These are phyloP conservation scores for Rhadinocentrus ornatus DNA, from an alignment of 2,797 vertebrate genomes.

Conservation along the genomic window DNA sequence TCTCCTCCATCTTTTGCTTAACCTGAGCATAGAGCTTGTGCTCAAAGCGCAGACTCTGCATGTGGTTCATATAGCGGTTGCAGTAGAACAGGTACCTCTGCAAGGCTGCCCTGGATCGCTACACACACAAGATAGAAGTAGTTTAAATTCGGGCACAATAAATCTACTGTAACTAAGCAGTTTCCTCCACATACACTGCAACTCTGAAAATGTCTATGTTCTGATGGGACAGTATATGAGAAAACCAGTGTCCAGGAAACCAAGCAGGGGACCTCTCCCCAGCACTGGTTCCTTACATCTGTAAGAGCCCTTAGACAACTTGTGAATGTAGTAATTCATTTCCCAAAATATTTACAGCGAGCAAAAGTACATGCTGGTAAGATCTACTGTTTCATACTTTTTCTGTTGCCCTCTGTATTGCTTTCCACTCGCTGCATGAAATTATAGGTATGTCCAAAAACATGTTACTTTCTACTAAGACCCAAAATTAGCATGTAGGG, in stretches of 20 bases:
- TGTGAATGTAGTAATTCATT: not conserved
- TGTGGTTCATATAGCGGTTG: constrained; percentile 99
- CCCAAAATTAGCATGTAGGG: not conserved
- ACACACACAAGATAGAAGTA: constrained; percentile 49
- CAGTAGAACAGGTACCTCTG: constrained; percentile 99
- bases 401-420: not conserved
- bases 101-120: constrained; percentile 97
- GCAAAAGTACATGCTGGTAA: not conserved
- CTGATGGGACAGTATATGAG: not conserved
- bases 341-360: not conserved
- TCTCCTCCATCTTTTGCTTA: constrained; percentile 99
- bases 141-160: constrained; percentile 15
- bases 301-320: not conserved
- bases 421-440: not conserved
- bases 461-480: not conserved
- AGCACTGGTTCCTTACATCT: not conserved
- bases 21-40: constrained; percentile 99
- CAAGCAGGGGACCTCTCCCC: not conserved
- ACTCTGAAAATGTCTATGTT: not conserved
- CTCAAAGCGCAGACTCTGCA: constrained; percentile 99
- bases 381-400: not conserved
- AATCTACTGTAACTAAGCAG: not conserved
- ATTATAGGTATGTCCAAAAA: not conserved
- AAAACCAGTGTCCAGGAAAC: not conserved
- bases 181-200: not conserved